Evolutionary conservation across 2,797 vertebrate species (phyloP).

Genomic region (Vespertilio murinus): DNA sequence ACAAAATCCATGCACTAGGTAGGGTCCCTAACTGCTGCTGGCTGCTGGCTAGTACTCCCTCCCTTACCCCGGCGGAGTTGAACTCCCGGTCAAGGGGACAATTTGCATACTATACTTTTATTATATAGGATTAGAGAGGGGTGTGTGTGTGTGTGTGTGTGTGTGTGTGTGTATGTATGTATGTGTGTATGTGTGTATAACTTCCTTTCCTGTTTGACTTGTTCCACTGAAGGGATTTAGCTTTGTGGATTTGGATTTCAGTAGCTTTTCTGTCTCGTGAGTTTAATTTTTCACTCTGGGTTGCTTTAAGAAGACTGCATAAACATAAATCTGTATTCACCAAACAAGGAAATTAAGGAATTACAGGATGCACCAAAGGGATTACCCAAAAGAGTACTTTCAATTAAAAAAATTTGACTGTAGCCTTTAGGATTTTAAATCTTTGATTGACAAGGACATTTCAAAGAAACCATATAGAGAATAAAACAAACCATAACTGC

Average conservation of each 20-base stretch:
- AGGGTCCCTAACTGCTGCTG: too few relatives aligned
- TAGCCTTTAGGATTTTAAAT: background rate
- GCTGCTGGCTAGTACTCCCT: too few relatives aligned
- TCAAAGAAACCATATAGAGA: background rate
- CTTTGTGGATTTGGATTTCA: background rate
- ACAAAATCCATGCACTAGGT: too few relatives aligned
- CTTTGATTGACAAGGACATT: background rate
- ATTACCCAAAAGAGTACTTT: conserved; percentile 1
- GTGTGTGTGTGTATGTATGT: background rate
- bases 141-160: background rate
- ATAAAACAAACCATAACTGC: background rate
- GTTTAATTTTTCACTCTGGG: background rate
- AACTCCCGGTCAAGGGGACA: too few relatives aligned
- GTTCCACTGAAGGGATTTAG: background rate
- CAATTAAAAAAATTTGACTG: background rate
- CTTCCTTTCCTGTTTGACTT: background rate
- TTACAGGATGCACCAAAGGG: background rate
- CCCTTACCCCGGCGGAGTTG: rapidly evolving
- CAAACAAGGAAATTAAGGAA: conserved; percentile 34
- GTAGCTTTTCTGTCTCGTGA: background rate
- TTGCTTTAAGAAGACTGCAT: conserved; percentile 16
- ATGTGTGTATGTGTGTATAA: background rate
- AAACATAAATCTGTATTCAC: conserved; percentile 17
- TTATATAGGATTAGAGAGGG: too few relatives aligned
- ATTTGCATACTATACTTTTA: too few relatives aligned